These are phyloP conservation scores for Taurulus bubalis DNA, from an alignment of 2,113 vertebrate genomes.

Conservation along the genomic window DNA sequence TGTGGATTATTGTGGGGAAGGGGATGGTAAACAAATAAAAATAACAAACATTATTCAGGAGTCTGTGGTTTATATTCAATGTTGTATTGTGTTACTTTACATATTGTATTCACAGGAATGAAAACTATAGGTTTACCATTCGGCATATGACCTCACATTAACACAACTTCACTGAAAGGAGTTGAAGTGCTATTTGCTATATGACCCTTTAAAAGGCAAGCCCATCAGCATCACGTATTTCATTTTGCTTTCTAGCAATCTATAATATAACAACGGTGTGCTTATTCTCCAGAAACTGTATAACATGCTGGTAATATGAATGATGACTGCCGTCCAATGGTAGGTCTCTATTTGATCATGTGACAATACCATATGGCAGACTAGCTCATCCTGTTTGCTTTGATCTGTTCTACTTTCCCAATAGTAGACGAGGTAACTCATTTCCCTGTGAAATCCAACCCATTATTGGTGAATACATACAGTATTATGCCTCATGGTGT, in stretches of 20 bases:
- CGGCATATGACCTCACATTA: background rate
- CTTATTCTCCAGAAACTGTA: background rate
- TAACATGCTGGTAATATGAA: background rate
- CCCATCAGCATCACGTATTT: background rate
- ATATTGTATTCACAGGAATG: background rate
- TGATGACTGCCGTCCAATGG: background rate
- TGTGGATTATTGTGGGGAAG: constrained; percentile 64
- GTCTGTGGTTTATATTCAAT: constrained; percentile 10
- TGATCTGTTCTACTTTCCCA: background rate
- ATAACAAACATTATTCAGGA: constrained; percentile 14
- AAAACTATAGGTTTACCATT: background rate
- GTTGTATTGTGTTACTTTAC: background rate
- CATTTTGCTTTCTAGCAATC: background rate
- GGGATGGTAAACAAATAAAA: constrained; percentile 66
- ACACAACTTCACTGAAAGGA: background rate
- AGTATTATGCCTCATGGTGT: too few relatives aligned
- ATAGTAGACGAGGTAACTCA: background rate
- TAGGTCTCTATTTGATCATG: background rate
- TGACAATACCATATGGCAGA: background rate
- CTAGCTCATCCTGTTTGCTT: background rate
- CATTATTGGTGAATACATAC: too few relatives aligned
- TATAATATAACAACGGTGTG: background rate
- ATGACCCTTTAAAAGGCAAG: background rate
- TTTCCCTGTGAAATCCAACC: background rate
- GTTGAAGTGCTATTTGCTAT: background rate